Evolutionary conservation across 2,113 vertebrate species (phyloP), one percentile per base, ranked within the genome.

Genomic region (Callipepla squamata): DNA sequence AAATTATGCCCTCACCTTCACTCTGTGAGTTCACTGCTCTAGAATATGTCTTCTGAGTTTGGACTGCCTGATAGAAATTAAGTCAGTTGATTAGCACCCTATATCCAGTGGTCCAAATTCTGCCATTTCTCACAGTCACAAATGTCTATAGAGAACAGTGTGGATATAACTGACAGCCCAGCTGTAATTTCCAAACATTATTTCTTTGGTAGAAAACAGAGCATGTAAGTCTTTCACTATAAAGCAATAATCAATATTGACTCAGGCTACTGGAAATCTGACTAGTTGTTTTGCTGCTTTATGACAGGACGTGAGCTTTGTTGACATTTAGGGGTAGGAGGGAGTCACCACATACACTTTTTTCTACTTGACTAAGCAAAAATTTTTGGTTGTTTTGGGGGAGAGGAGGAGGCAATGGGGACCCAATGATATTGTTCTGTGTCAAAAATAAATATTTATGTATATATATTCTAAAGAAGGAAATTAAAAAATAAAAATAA

Each of bases 231-330:
- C 66, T 91, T 90, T 70, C 3, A 4, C 15, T 93, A 77, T 82
- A 95, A 93, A 96, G 91, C 65, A 96, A 90, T 73, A 74, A 73
- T 58, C 87, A 79, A 45, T 67, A 91, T 65, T 91, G 62, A 89
- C 69, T 94, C 86, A 93, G 92, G 86, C 81, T 94, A 94, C 88
- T 95, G 92, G 84, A 97, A 90, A 89, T 95, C 76, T 95, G 69
- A 92, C 62, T 76, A 74, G 66, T 65, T 86, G 22, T 79, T 94
- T 55, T 79, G 47, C 44, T 80, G 62, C 16, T 75, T 93, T 79
- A 87, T 74, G 66, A 67, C 78, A 96, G 38, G 42, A 93, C 62
- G n/a, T 47, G 50, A 89, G 38, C 87, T 91, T 78, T 51, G 28
- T 78, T 94, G 85, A 85, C 85, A 86, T 90, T 94, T 91, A 18